phyloP scores from a whole-genome alignment of 2,113 vertebrate species.

The Seriola aureovittata region DNA sequence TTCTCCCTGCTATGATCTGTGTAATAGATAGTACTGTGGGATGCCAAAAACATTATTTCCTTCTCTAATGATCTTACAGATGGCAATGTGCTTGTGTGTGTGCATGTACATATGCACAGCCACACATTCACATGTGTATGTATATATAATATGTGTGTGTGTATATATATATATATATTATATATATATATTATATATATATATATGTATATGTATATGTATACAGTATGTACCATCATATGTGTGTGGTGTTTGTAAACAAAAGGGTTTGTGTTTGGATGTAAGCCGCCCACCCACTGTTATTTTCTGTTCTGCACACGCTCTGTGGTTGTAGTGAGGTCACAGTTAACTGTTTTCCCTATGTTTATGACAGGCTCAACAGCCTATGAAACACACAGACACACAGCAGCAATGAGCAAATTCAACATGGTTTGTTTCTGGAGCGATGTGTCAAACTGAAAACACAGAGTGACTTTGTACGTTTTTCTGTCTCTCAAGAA shows the following conservation, averaged over 20 bases:
- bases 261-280: slow-evolving; percentile 28
- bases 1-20: slow-evolving; percentile 40
- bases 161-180: neutral
- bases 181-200: neutral
- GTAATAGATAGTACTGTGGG: slow-evolving; percentile 34
- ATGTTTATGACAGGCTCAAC: slow-evolving; percentile 44
- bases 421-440: slow-evolving; percentile 16
- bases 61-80: slow-evolving; percentile 15
- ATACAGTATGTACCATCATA: neutral
- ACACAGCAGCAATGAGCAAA: slow-evolving; percentile 14
- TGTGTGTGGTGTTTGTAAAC: slow-evolving; percentile 17
- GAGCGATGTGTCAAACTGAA: slow-evolving; percentile 31
- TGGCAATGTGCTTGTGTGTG: neutral
- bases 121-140: neutral
- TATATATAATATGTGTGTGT: neutral
- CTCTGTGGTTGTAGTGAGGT: slow-evolving; percentile 33
- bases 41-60: slow-evolving; percentile 17
- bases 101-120: neutral
- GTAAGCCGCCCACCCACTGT: slow-evolving; percentile 26
- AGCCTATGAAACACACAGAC: slow-evolving; percentile 34
- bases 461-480: neutral
- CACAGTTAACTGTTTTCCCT: slow-evolving; percentile 25
- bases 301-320: slow-evolving; percentile 32
- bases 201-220: neutral
- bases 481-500: slow-evolving; percentile 12